Base-by-base conservation (phyloP, 2,113 vertebrate genomes). In the Chrysemys picta region DNA sequence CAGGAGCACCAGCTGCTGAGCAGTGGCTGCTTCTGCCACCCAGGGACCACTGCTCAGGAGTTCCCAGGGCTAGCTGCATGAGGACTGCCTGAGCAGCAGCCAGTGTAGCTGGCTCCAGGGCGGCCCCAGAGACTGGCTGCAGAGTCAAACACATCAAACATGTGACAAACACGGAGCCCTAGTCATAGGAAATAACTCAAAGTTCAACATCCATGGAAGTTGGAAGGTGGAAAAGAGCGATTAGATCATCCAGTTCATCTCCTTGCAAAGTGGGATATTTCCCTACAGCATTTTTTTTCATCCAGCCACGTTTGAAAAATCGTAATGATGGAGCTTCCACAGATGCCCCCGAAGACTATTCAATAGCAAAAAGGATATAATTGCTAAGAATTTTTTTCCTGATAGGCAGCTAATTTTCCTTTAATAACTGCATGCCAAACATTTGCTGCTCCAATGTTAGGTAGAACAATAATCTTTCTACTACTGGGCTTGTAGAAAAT, bases 391-490 rank as follows among this genome's bases (percentile, higher is more conserved):
- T 76, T 88, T 82, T 94, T 94, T 89, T 49, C 75, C 69, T 75
- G 21, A 24, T 75, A 75, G 21, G n/a, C 2, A 88, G 84, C 47
- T 45, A 47, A 2, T 38, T 57, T 3, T 57, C 82, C 53, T 52
- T 27, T 91, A 42, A 7, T n/a, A 80, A 76, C 3, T 45, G 78
- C 29, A 72, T 5, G 80, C 59, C 27, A 78, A 50, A 35, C 84
- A 22, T 53, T 87, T 89, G 84, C 76, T 91, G 21, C 17, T 81
- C 81, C 17, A 49, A 45, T 62, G 9, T 8, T 59, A 45, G 8
- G 31, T 38, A 78, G 49, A 38, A 89, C n/a, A 83, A 80, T 91
- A 88, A 85, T 88, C 76, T 89, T 80, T 78, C 69, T 50, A 45
- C 13, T 80, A 38, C 85, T 88, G 89, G 65, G 80, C 82, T 76